phyloP scores from a whole-genome alignment of 2,888 invertebrate species.

The Eupithecia subumbrata region DNA sequence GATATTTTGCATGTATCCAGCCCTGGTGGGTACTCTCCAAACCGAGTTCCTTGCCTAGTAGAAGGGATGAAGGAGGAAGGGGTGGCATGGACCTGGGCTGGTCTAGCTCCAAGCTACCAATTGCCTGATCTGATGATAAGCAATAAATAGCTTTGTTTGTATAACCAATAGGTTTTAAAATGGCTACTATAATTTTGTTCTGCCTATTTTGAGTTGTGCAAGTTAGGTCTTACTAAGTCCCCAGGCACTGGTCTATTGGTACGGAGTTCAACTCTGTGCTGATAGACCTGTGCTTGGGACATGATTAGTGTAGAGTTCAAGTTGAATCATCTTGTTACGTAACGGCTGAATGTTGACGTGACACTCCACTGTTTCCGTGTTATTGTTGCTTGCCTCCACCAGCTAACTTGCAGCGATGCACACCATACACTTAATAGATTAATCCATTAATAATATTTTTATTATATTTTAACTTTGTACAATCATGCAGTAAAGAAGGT shows the following conservation, averaged over 20 bases:
- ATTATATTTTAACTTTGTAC: not conserved
- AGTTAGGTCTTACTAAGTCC: not conserved
- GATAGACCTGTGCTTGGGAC: not conserved
- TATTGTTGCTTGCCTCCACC: slow-evolving; percentile 4
- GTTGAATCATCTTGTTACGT: not conserved
- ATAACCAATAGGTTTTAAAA: slow-evolving; percentile 33
- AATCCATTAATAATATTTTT: not conserved
- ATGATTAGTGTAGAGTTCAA: not conserved
- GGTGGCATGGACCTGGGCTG: slow-evolving; percentile 31
- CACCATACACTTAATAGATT: not conserved
- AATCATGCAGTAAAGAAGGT: slow-evolving; percentile 2
- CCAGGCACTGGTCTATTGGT: too few relatives aligned
- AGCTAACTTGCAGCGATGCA: not conserved
- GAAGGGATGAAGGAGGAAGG: too few relatives aligned
- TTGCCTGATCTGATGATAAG: slow-evolving; percentile 62
- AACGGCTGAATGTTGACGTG: not conserved
- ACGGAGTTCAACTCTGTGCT: not conserved
- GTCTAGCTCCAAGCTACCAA: slow-evolving; percentile 55
- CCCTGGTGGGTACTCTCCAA: not conserved
- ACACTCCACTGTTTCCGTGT: not conserved
- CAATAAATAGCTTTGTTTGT: slow-evolving; percentile 55
- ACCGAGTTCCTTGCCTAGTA: not conserved
- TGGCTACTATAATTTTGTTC: slow-evolving; percentile 60
- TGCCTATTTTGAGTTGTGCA: slow-evolving; percentile 44
- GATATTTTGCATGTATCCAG: not conserved